Percentiles rank a stretch among this genome's conserved stretches.
phyloP scores from a whole-genome alignment of 1,140 invertebrate species.

The Zaprionus africanus region DNA sequence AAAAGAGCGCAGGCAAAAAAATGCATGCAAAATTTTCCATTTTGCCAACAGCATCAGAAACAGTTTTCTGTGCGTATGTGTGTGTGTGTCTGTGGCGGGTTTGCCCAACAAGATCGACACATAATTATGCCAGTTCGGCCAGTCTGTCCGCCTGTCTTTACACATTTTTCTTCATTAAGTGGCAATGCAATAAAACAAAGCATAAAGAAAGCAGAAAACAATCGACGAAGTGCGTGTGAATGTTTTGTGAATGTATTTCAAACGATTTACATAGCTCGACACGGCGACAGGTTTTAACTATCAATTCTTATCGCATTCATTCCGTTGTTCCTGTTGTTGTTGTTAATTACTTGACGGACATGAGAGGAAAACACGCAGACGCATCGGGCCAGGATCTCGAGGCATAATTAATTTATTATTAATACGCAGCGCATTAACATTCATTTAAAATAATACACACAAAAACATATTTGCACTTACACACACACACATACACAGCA shows the following conservation, averaged over 20 bases:
- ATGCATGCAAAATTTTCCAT: background rate
- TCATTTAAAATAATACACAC: slow-evolving; percentile 28
- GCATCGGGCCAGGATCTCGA: slow-evolving; percentile 17
- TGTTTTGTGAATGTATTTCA: slow-evolving; percentile 13
- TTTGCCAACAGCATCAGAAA: background rate
- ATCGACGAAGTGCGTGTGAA: slow-evolving; percentile 29
- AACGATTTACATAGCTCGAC: slow-evolving; percentile 26
- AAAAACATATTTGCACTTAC: slow-evolving; percentile 14
- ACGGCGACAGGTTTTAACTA: slow-evolving; percentile 20
- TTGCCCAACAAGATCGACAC: slow-evolving; percentile 23
- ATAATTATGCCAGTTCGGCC: slow-evolving; percentile 23
- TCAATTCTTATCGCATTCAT: slow-evolving; percentile 17
- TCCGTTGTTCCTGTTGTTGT: background rate
- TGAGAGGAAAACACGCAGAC: background rate
- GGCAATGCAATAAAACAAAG: slow-evolving; percentile 29
- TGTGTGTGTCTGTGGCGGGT: background rate
- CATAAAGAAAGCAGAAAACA: slow-evolving; percentile 3
- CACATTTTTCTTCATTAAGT: slow-evolving; percentile 37
- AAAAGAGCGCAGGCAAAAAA: slow-evolving; percentile 19
- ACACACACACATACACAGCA: background rate
- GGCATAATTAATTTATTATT: slow-evolving; percentile 53
- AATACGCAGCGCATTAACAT: slow-evolving; percentile 40
- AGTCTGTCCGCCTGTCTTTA: slow-evolving; percentile 12
- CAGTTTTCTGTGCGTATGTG: no score
- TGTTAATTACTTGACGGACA: slow-evolving; percentile 54